These are phyloP conservation scores for Atherinosoma microstoma DNA, from an alignment of 2,797 vertebrate species.

Conservation along the genomic window DNA sequence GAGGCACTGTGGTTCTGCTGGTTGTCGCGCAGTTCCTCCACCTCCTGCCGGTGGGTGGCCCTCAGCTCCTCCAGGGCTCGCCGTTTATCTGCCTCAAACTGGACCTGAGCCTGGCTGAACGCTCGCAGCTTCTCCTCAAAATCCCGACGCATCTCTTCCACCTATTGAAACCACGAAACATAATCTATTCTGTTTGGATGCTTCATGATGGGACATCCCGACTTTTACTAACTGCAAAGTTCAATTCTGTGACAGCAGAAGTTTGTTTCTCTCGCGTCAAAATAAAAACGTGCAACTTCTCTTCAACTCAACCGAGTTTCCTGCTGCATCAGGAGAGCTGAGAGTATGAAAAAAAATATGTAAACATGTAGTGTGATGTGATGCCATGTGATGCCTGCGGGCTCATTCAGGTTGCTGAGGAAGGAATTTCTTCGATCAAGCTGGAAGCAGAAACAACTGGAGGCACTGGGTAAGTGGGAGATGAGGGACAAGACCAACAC, in stretches of 20 bases:
- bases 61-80: constrained; percentile 91
- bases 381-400: constrained; percentile 31
- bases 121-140: constrained; percentile 94
- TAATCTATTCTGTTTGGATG: constrained; percentile 41
- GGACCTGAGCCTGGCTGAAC: constrained; percentile 92
- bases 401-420: background rate
- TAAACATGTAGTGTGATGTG: constrained; percentile 48
- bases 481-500: constrained; percentile 3
- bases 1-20: constrained; percentile 91
- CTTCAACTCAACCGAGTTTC: constrained; percentile 3
- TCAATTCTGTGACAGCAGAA: constrained; percentile 83
- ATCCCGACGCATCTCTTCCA: constrained; percentile 96
- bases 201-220: constrained; percentile 52
- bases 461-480: constrained; percentile 21
- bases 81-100: constrained; percentile 94
- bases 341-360: constrained; percentile 38
- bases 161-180: constrained; percentile 79
- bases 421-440: constrained; percentile 8
- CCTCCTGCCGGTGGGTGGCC: constrained; percentile 88
- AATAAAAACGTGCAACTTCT: constrained; percentile 11
- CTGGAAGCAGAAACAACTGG: constrained; percentile 19
- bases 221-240: constrained; percentile 83
- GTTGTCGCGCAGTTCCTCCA: constrained; percentile 92
- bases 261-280: constrained; percentile 57
- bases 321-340: constrained; percentile 1